Percentiles rank a stretch among this genome's conserved stretches.
These are phyloP conservation scores for Boloria selene DNA, from an alignment of 2,888 invertebrate species.

Conservation along the genomic window DNA sequence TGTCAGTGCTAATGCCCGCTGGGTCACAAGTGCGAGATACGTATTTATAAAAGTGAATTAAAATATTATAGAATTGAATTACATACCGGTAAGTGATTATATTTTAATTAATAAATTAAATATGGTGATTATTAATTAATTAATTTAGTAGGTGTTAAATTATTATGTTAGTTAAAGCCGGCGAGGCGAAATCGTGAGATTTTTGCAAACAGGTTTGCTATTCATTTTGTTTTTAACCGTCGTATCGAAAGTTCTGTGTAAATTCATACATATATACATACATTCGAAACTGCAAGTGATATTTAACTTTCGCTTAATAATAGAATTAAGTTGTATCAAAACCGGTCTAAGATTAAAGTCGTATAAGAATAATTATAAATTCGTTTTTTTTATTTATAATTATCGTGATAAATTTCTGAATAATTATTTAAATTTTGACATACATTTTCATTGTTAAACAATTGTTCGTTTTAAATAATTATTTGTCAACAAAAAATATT, in stretches of 20 bases:
- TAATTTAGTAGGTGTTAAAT: neutral
- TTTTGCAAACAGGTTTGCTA: slow-evolving; percentile 61
- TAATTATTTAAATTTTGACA: too few relatives aligned
- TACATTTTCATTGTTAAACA: too few relatives aligned
- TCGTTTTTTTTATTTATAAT: too few relatives aligned
- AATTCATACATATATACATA: slow-evolving; percentile 2
- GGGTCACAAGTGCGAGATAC: slow-evolving; percentile 70
- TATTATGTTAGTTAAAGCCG: slow-evolving; percentile 52
- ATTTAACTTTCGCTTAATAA: slow-evolving; percentile 10
- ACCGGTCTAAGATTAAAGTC: neutral
- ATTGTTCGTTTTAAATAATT: too few relatives aligned
- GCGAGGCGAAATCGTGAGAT: slow-evolving; percentile 65
- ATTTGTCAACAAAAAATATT: too few relatives aligned
- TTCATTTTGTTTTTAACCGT: slow-evolving; percentile 51
- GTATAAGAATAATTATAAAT: too few relatives aligned
- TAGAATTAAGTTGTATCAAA: neutral
- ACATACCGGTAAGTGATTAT: slow-evolving; percentile 49
- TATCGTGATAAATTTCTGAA: too few relatives aligned
- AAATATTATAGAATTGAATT: slow-evolving; percentile 48
- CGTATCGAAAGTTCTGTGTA: slow-evolving; percentile 50
- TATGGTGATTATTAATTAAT: slow-evolving; percentile 12
- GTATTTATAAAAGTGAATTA: slow-evolving; percentile 51
- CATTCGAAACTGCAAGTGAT: slow-evolving; percentile 6
- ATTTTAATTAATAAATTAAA: slow-evolving; percentile 31
- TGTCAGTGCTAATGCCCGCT: slow-evolving; percentile 74